Evolutionary conservation across 2,113 vertebrate genomes (phyloP).

Genomic region (Hydropotes inermis): DNA sequence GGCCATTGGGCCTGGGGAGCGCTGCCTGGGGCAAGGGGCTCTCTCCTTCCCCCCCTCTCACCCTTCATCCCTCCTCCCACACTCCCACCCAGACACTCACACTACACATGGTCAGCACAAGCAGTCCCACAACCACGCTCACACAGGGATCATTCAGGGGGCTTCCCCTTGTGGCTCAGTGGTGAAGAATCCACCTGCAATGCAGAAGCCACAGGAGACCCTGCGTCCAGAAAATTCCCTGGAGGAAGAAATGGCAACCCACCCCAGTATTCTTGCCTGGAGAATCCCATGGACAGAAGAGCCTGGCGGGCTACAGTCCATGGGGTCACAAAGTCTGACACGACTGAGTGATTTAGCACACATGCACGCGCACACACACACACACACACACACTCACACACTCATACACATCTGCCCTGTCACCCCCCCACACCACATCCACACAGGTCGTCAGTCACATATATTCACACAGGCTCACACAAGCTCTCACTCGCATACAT

Average conservation of each 20-base stretch:
- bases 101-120: not conserved
- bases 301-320: not conserved
- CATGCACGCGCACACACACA: not conserved
- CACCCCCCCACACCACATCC: not conserved
- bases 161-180: not conserved
- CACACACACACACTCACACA: not conserved
- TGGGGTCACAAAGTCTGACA: not conserved
- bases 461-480: not conserved
- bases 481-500: not conserved
- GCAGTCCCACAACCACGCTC: not conserved
- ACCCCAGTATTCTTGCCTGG: not conserved
- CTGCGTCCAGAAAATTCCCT: not conserved
- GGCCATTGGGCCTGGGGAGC: not conserved
- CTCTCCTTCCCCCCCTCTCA: not conserved
- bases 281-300: not conserved
- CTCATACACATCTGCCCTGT: not conserved
- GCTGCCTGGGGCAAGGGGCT: not conserved
- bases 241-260: not conserved
- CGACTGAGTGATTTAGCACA: not conserved
- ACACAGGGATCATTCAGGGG: not conserved
- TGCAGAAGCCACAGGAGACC: not conserved
- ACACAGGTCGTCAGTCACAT: not conserved
- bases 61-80: not conserved
- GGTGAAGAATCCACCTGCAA: not conserved
- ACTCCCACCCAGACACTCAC: not conserved